Conservation (phyloP, 2,797 vertebrate genomes). For the Catostomus latipinnis region DNA sequence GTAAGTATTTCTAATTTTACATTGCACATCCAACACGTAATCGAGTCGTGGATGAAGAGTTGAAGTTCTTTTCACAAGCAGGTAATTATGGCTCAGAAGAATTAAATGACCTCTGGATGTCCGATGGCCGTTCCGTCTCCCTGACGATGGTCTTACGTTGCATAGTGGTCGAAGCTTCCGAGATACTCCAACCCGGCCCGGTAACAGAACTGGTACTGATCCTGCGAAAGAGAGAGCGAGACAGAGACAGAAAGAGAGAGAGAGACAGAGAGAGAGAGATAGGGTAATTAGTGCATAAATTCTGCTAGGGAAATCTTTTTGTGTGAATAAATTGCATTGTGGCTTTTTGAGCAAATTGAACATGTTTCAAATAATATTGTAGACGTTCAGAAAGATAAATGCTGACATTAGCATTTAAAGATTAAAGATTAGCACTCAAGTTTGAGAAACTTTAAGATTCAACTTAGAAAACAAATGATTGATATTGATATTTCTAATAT, state of each 20-base stretch:
- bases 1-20: slow-evolving; percentile 72
- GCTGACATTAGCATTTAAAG: not conserved
- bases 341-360: not conserved
- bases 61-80: slow-evolving; percentile 97
- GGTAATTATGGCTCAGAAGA: slow-evolving; percentile 99
- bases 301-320: not conserved
- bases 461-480: not conserved
- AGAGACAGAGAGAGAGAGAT: not conserved
- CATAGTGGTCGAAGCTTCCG: slow-evolving; percentile 99
- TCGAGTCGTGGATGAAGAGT: slow-evolving; percentile 97
- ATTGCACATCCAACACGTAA: slow-evolving; percentile 91
- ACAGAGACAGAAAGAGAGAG: not conserved
- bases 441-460: not conserved
- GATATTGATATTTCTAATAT: not conserved
- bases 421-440: not conserved
- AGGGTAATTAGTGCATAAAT: not conserved
- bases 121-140: slow-evolving; percentile 83
- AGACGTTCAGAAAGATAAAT: not conserved
- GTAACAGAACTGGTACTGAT: slow-evolving; percentile 99
- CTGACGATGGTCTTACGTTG: slow-evolving; percentile 90
- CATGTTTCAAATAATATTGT: not conserved
- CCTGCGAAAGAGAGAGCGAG: slow-evolving; percentile 74
- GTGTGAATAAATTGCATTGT: not conserved
- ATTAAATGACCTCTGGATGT: slow-evolving; percentile 89
- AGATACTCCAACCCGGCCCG: slow-evolving; percentile 98